A percentile compares a stretch with the other conserved stretches of the same genome.
phyloP scores from a whole-genome alignment of 2,113 vertebrate genomes.

The Benitochromis conjunctus region DNA sequence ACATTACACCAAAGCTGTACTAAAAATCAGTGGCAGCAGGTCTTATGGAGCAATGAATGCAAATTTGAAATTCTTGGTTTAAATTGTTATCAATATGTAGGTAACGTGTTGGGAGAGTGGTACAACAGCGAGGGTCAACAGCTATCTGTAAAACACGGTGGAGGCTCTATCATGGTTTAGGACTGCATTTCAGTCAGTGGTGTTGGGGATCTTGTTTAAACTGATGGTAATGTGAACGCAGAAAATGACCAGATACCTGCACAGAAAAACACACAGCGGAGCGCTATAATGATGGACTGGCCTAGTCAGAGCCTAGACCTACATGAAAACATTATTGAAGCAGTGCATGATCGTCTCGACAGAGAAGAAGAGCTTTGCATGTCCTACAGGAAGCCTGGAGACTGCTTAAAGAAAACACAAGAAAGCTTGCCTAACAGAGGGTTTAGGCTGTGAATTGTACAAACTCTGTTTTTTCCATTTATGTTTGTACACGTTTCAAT shows the following conservation, averaged over 20 bases:
- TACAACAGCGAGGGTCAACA: neutral
- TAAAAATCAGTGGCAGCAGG: fast-evolving
- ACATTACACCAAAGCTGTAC: neutral
- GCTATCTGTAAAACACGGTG: neutral
- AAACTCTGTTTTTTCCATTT: neutral
- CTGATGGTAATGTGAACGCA: fast-evolving
- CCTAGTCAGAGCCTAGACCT: neutral
- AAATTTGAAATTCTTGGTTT: neutral
- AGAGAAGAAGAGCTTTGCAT: neutral
- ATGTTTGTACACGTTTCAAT: neutral
- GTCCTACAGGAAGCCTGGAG: neutral
- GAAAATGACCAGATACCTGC: neutral
- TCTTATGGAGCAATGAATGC: neutral
- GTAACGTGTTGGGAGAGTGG: neutral
- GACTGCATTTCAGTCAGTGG: neutral
- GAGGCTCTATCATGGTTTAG: neutral
- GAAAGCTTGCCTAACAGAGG: neutral
- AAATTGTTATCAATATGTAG: neutral
- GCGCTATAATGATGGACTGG: neutral
- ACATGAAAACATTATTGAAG: neutral
- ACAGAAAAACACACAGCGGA: neutral
- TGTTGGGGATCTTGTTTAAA: neutral
- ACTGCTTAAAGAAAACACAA: no score
- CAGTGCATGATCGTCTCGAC: fast-evolving
- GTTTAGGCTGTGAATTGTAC: neutral